phyloP scores from a whole-genome alignment of 1,140 invertebrate species.

The Pseudachorutes palmiensis region DNA sequence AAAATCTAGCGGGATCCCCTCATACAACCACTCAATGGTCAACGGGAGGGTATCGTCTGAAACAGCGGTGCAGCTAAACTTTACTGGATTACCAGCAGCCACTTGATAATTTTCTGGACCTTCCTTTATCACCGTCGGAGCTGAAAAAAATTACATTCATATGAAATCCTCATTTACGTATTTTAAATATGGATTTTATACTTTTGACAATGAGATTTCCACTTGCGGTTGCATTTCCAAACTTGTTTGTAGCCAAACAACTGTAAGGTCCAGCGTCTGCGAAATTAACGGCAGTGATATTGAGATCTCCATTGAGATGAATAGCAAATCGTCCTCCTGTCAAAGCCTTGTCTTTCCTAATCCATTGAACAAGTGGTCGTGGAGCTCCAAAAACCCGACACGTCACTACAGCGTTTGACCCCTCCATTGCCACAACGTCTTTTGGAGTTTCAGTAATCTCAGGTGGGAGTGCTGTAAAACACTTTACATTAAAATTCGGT shows the following conservation, averaged over 20 bases:
- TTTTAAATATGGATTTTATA: conserved; percentile 45
- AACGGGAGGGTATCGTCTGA: conserved; percentile 69
- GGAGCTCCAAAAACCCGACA: conserved; percentile 92
- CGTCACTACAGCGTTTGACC: conserved; percentile 67
- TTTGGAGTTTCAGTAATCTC: conserved; percentile 68
- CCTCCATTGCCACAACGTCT: conserved; percentile 71
- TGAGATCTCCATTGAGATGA: conserved; percentile 67
- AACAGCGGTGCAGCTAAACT: conserved; percentile 86
- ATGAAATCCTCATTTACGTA: too few species aligned
- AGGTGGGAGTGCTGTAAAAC: conserved; percentile 66
- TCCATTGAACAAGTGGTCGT: conserved; percentile 89
- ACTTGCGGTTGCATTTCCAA: conserved; percentile 66
- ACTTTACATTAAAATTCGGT: neutral
- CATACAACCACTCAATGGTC: conserved; percentile 78
- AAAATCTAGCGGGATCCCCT: conserved; percentile 77
- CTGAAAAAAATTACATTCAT: conserved; percentile 5
- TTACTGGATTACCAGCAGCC: conserved; percentile 74
- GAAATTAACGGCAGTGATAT: conserved; percentile 72
- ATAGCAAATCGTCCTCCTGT: conserved; percentile 55
- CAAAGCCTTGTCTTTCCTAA: conserved; percentile 66
- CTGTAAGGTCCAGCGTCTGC: conserved; percentile 79
- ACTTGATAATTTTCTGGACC: conserved; percentile 84
- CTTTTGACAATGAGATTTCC: conserved; percentile 74
- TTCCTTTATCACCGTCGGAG: conserved; percentile 51
- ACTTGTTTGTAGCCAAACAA: conserved; percentile 88